Evolutionary conservation across 1,140 invertebrate species (phyloP).

Genomic region (Gryllus bimaculatus): DNA sequence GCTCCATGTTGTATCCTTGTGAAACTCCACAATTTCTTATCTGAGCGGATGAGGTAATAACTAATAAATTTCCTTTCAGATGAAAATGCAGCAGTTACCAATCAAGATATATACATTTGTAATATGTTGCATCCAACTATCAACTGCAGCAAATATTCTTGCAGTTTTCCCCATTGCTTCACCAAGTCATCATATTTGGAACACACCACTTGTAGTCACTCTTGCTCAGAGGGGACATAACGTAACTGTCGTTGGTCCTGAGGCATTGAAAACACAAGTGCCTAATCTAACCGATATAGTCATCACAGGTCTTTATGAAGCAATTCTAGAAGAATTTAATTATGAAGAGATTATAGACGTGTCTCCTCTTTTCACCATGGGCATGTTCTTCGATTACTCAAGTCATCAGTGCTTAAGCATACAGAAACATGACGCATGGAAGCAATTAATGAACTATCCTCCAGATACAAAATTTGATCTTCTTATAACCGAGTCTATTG

Average conservation of each 20-base stretch:
- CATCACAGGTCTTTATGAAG: neutral
- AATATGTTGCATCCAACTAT: neutral
- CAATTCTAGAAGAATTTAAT: neutral
- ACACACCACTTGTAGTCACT: neutral
- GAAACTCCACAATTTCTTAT: too few species aligned
- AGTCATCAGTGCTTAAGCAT: neutral
- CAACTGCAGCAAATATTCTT: conserved; percentile 22
- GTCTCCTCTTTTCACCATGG: neutral
- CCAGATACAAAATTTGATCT: conserved; percentile 35
- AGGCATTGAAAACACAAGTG: conserved; percentile 32
- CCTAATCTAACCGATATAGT: conserved; percentile 19
- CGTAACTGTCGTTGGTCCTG: conserved; percentile 24
- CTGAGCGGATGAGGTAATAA: too few species aligned
- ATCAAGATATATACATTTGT: neutral
- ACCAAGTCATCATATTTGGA: conserved; percentile 10
- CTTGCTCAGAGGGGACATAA: neutral
- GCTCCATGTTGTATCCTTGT: too few species aligned
- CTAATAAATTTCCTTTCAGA: too few species aligned
- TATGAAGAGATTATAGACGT: neutral
- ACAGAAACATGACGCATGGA: neutral
- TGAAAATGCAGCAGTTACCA: too few species aligned
- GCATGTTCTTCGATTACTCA: too few species aligned
- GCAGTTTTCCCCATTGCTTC: conserved; percentile 12
- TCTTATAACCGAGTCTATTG: conserved; percentile 44
- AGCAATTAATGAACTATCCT: neutral